Evolutionary conservation across 1,140 invertebrate species (phyloP).

Genomic region (Ruditapes philippinarum): DNA sequence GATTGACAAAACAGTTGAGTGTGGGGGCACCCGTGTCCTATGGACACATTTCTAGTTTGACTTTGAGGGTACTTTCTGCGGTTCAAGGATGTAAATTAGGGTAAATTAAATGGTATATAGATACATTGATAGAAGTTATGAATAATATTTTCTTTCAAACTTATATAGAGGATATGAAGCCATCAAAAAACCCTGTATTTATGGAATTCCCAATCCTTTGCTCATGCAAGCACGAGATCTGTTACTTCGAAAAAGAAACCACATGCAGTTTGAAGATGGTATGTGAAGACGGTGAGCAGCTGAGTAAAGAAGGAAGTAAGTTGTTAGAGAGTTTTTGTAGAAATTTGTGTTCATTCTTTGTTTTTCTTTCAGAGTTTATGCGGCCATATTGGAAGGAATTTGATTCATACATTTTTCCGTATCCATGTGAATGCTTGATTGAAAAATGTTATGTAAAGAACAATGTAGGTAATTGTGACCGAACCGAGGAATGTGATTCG

Average conservation of each 20-base stretch:
- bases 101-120: too few species aligned
- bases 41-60: too few species aligned
- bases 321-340: background rate
- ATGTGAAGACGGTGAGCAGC: background rate
- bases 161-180: background rate
- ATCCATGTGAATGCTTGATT: slow-evolving; percentile 3
- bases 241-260: background rate
- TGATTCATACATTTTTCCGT: background rate
- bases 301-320: slow-evolving; percentile 15
- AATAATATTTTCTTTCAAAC: background rate
- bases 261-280: background rate
- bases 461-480: background rate
- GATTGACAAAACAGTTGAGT: too few species aligned
- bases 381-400: background rate
- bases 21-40: too few species aligned
- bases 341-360: too few species aligned
- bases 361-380: background rate
- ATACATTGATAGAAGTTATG: too few species aligned
- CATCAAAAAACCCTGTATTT: background rate
- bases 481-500: background rate
- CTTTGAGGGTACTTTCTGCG: too few species aligned
- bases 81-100: too few species aligned
- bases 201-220: slow-evolving; percentile 4
- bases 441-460: background rate
- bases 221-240: slow-evolving; percentile 2